phyloP scores from a whole-genome alignment of 2,113 vertebrate genomes.

The Lophius piscatorius region DNA sequence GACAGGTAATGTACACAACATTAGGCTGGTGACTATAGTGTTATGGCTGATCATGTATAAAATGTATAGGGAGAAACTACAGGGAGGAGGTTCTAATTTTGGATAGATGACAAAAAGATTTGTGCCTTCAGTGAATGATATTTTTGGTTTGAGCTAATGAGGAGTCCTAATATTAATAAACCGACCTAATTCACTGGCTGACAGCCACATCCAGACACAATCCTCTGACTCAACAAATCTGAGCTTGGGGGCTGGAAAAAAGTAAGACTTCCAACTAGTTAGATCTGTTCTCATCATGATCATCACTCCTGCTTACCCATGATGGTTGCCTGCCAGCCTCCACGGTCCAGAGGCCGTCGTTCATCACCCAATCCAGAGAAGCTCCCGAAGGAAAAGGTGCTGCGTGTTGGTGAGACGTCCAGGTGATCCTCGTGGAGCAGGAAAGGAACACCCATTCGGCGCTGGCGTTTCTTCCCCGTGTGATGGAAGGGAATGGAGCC shows the following conservation, averaged over 20 bases:
- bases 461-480: slow-evolving; percentile 91
- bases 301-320: slow-evolving; percentile 85
- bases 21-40: no score
- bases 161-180: slow-evolving; percentile 34
- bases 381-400: slow-evolving; percentile 96
- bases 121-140: slow-evolving; percentile 21
- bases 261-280: not conserved
- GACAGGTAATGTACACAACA: no score
- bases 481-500: slow-evolving; percentile 97
- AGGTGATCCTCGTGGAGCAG: slow-evolving; percentile 94
- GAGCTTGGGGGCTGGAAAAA: slow-evolving; percentile 11
- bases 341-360: slow-evolving; percentile 88
- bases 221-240: slow-evolving; percentile 45
- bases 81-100: not conserved
- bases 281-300: not conserved
- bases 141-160: slow-evolving; percentile 16
- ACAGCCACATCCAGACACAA: slow-evolving; percentile 23
- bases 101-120: slow-evolving; percentile 16
- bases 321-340: slow-evolving; percentile 96
- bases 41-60: no score
- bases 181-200: slow-evolving; percentile 54
- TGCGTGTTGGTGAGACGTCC: slow-evolving; percentile 96
- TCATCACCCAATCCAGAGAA: slow-evolving; percentile 96
- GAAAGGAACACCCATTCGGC: slow-evolving; percentile 95
- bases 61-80: no score